phyloP scores from a whole-genome alignment of 2,797 vertebrate genomes.

The Pangasius mekongensis region DNA sequence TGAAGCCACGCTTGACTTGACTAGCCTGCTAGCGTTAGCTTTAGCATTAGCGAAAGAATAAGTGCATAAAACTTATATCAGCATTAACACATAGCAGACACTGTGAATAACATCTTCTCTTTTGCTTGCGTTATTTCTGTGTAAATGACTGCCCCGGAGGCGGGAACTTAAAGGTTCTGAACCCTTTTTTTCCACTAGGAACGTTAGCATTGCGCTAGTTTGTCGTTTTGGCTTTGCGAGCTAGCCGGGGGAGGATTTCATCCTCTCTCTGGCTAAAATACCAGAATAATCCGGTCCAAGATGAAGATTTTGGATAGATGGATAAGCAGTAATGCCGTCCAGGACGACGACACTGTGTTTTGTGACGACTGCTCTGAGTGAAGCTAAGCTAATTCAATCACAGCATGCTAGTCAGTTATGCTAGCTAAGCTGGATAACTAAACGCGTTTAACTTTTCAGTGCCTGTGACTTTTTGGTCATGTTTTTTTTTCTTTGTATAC shows the following conservation, averaged over 20 bases:
- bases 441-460: background rate
- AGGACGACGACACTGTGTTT: background rate
- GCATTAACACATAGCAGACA: background rate
- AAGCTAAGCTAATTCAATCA: conserved; percentile 17
- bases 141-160: background rate
- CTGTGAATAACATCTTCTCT: background rate
- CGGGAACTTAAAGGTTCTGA: background rate
- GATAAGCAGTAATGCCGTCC: background rate
- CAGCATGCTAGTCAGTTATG: conserved; percentile 1
- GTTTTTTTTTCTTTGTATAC: conserved; percentile 22
- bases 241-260: background rate
- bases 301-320: background rate
- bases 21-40: background rate
- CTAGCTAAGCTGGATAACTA: background rate
- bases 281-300: conserved; percentile 60
- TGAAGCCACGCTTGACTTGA: background rate
- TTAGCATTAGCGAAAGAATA: background rate
- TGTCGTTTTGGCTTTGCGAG: background rate
- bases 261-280: conserved; percentile 48
- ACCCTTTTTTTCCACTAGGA: background rate
- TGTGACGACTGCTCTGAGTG: conserved; percentile 1
- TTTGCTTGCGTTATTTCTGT: background rate
- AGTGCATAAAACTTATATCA: background rate
- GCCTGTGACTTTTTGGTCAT: background rate
- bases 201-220: background rate